Base-by-base conservation (phyloP, 64 coral and sea anemone species). In the Hydrozoanthus tunicans region DNA sequence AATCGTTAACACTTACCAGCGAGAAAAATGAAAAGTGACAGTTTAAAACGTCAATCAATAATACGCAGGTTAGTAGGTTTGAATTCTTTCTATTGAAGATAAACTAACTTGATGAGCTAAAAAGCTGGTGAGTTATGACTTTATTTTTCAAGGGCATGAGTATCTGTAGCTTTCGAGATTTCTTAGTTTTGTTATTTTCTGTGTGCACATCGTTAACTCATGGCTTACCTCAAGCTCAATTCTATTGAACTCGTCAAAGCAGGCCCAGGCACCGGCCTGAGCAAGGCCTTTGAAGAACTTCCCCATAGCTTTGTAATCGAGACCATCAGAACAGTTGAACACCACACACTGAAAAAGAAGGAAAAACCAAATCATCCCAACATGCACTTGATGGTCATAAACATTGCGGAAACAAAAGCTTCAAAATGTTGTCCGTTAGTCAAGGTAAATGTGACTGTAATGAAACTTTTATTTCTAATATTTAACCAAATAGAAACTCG, bases 201-300 rank as follows among this genome's bases (percentile, higher is more conserved):
- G 7, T 9, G 13, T 64, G 7, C 62, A 9, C 13, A 64, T 75
- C 11, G 11, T 23, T 8, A 32, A 75, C 25, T 1, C n/a, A 3
- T 32, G 2, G 23, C 43, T 90, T 58, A 99, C 97, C 94, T 99
- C 97, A 10, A 99, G 67, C 73, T 99, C 97, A 80, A 99, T 99
- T 88, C 97, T 95, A 76, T 99, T 99, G 69, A 99, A 99, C 70
- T 99, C 97, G 72, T 99, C 97, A 81, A 99, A 99, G 88, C 97
- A 99, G 9, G 97, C 97, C 97, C 97, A 99, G 3, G 89, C 82
- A 3, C 97, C 97, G 5, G 97, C 97, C 62, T 99, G 97, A 53
- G 97, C 97, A 26, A 99, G 81, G 75, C 97, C 97, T 90, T 99
- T 99, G 71, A 99, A 99, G 84, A 99, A 99, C 65, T 99, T 99